Evolutionary conservation across 2,797 vertebrate genomes (phyloP).

Genomic region (Lacerta agilis): DNA sequence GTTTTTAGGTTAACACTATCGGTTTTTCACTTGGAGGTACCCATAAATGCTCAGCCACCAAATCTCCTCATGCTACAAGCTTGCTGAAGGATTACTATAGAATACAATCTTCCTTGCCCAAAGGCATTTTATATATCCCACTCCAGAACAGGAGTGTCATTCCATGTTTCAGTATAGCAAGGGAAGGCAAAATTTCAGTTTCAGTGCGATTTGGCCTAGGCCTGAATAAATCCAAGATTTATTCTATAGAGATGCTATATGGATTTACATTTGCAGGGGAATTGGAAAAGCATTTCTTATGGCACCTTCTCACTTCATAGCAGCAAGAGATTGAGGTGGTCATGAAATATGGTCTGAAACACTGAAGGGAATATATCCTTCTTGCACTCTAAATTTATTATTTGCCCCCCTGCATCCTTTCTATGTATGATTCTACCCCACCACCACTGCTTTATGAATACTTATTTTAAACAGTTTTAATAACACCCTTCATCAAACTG

Average conservation of each 20-base stretch:
- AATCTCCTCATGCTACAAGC: too few relatives aligned
- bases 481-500: neutral
- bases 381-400: neutral
- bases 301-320: neutral
- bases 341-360: neutral
- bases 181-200: neutral
- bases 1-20: neutral
- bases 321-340: neutral
- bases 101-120: neutral
- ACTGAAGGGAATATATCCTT: neutral
- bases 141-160: neutral
- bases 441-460: neutral
- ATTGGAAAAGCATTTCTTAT: neutral
- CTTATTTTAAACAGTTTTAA: neutral
- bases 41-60: neutral
- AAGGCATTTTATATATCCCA: neutral
- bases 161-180: neutral
- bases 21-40: neutral
- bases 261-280: too few relatives aligned
- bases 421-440: neutral
- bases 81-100: too few relatives aligned
- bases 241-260: too few relatives aligned
- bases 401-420: too few relatives aligned
- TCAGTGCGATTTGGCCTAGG: neutral
- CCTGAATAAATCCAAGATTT: neutral